phyloP scores from a whole-genome alignment of 2,797 vertebrate genomes.

The Sebastes jordani region DNA sequence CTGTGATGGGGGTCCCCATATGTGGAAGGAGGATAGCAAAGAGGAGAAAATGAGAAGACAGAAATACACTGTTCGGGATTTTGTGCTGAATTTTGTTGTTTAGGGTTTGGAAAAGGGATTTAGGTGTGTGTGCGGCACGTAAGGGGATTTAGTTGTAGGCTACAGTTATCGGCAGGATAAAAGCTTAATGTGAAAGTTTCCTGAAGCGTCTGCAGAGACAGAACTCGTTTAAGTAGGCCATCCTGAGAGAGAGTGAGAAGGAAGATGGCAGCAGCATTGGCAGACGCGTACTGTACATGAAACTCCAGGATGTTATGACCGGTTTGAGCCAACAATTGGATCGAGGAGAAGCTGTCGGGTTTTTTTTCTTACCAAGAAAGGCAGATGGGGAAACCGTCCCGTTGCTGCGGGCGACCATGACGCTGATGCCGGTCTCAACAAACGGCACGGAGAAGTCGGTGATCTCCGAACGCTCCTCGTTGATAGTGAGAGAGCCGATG shows the following conservation, averaged over 20 bases:
- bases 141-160: constrained; percentile 71
- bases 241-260: constrained; percentile 15
- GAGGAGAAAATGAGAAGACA: constrained; percentile 29
- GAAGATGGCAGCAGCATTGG: constrained; percentile 6
- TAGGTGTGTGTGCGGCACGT: constrained; percentile 38
- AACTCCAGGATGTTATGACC: neutral
- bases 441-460: constrained; percentile 98
- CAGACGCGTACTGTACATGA: neutral
- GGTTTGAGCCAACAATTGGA: neutral
- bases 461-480: constrained; percentile 96
- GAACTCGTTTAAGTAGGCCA: constrained; percentile 70
- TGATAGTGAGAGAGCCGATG: constrained; percentile 98
- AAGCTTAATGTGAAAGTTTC: constrained; percentile 70
- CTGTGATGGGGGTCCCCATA: constrained; percentile 24
- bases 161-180: constrained; percentile 59
- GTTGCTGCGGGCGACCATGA: constrained; percentile 97
- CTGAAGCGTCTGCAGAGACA: constrained; percentile 57
- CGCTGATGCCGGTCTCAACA: constrained; percentile 97
- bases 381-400: constrained; percentile 97
- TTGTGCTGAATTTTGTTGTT: constrained; percentile 60
- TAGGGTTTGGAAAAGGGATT: constrained; percentile 58
- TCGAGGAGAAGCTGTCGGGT: neutral
- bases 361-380: constrained; percentile 89
- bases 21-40: constrained; percentile 28
- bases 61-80: constrained; percentile 34